A percentile compares a stretch with the other conserved stretches of the same genome.
These are phyloP conservation scores for Neotoma lepida DNA, from an alignment of 2,113 vertebrate species.

Conservation along the genomic window DNA sequence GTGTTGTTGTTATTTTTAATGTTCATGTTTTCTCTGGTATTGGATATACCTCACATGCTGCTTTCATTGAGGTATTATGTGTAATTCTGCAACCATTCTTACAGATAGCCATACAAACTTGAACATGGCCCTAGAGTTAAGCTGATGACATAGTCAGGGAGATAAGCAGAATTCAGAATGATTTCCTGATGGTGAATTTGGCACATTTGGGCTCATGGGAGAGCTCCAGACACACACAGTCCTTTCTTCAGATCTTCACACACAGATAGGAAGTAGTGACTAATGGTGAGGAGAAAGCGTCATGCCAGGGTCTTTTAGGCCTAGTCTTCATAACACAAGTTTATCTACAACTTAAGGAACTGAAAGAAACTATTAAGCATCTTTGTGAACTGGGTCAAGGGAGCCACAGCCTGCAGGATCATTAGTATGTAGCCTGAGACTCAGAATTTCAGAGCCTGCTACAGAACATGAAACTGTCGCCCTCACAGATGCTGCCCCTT, in stretches of 20 bases:
- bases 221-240: conserved; percentile 1
- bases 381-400: neutral
- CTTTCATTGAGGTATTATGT: neutral
- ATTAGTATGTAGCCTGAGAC: neutral
- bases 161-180: conserved; percentile 66
- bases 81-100: conserved; percentile 28
- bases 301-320: neutral
- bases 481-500: neutral
- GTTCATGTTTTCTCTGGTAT: neutral
- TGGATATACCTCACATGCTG: neutral
- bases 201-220: conserved; percentile 62
- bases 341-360: neutral
- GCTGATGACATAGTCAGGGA: neutral
- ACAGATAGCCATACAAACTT: neutral
- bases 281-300: neutral
- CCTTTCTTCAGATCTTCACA: neutral
- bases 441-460: neutral
- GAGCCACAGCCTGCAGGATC: neutral
- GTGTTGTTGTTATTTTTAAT: neutral
- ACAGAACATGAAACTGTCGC: neutral
- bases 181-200: conserved; percentile 72
- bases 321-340: neutral
- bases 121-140: neutral
- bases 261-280: neutral
- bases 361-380: neutral